Percentiles rank a stretch among this genome's conserved stretches.
Evolutionary conservation across 2,113 vertebrate genomes (phyloP).

Genomic region (Dermatemys mawii): DNA sequence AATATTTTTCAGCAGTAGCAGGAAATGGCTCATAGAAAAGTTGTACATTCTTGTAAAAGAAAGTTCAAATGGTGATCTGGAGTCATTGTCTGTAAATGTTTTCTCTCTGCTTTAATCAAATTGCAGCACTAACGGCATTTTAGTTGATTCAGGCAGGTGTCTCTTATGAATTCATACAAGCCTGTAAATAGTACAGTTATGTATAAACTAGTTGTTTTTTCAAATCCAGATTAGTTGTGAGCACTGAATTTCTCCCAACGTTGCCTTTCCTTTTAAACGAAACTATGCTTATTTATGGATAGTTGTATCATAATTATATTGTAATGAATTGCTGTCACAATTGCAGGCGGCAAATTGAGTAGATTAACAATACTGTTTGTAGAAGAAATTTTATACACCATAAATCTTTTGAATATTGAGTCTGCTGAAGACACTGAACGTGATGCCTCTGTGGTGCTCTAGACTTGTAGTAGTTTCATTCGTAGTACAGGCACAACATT

Average conservation of each 20-base stretch:
- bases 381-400: not conserved
- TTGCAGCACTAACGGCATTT: not conserved
- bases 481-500: not conserved
- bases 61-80: slow-evolving; percentile 3
- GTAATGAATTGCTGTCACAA: not conserved
- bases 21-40: slow-evolving; percentile 73
- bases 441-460: not conserved
- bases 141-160: not conserved
- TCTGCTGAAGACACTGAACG: not conserved
- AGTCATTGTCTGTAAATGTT: slow-evolving; percentile 37
- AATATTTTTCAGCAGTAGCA: slow-evolving; percentile 70
- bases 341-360: not conserved
- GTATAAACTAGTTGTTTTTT: not conserved
- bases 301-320: not conserved
- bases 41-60: slow-evolving; percentile 38
- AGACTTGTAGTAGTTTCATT: not conserved
- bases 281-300: not conserved
- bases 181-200: not conserved
- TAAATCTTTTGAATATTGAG: not conserved
- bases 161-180: not conserved
- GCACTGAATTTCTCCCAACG: not conserved
- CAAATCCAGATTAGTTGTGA: not conserved
- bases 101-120: slow-evolving; percentile 16
- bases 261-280: not conserved
- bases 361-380: not conserved